Percentiles rank a stretch among this genome's conserved stretches.
Conservation (phyloP, 1,140 invertebrate genomes). For the Drosophila prosaltans region DNA sequence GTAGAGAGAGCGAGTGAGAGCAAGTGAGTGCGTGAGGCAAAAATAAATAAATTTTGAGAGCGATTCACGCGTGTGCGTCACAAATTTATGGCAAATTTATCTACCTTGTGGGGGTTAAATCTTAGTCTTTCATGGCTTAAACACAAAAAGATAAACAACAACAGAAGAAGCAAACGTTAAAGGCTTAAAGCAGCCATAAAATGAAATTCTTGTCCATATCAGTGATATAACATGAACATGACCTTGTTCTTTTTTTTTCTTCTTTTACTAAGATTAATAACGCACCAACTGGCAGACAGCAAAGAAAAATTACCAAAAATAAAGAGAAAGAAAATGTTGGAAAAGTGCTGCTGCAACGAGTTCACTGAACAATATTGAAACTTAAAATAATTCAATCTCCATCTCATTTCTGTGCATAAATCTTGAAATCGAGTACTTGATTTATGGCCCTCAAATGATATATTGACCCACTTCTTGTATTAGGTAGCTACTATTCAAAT, state of each 20-base stretch:
- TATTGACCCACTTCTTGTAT: not conserved
- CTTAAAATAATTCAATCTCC: conserved; percentile 24
- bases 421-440: conserved; percentile 62
- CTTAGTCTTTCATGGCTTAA: conserved; percentile 26
- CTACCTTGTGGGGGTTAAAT: conserved; percentile 19
- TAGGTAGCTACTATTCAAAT: conserved; percentile 64
- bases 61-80: conserved; percentile 41
- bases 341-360: conserved; percentile 15
- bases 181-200: conserved; percentile 6
- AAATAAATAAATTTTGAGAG: not conserved
- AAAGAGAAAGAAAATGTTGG: conserved; percentile 26
- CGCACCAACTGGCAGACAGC: conserved; percentile 57
- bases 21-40: too few relatives aligned
- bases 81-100: not conserved
- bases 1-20: too few relatives aligned
- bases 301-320: conserved; percentile 44
- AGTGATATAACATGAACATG: conserved; percentile 59
- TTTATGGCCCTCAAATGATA: conserved; percentile 50
- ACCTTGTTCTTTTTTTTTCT: conserved; percentile 36
- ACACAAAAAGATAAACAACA: conserved; percentile 16
- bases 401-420: conserved; percentile 46
- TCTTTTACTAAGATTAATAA: conserved; percentile 69
- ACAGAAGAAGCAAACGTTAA: conserved; percentile 1
- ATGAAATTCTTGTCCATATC: conserved; percentile 41
- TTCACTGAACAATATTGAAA: conserved; percentile 68